Percentiles rank a stretch among this genome's conserved stretches.
Conservation (phyloP, 2,888 invertebrate genomes). For the Ligdia adustata region DNA sequence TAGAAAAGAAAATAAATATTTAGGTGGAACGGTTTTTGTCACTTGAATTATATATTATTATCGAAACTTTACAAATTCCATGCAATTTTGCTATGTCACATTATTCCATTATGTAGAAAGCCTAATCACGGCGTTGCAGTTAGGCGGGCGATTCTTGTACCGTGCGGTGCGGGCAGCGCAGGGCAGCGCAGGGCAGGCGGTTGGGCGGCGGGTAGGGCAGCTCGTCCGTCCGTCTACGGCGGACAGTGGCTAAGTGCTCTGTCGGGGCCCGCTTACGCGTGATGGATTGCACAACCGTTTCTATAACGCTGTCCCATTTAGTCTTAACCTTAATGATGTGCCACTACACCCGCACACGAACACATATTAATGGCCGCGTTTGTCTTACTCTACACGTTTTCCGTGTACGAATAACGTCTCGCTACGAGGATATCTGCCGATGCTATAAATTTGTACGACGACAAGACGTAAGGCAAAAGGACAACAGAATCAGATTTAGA, state of each 20-base stretch:
- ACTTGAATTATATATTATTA: too few relatives aligned
- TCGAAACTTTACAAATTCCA: too few relatives aligned
- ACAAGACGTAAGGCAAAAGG: slow-evolving; percentile 2
- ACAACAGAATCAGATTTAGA: slow-evolving; percentile 16
- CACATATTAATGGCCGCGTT: slow-evolving; percentile 49
- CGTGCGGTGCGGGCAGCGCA: background rate
- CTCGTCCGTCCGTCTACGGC: slow-evolving; percentile 55
- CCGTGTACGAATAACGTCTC: slow-evolving; percentile 5
- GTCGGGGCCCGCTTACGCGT: slow-evolving; percentile 67
- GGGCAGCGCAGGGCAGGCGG: background rate
- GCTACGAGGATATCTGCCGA: slow-evolving; percentile 8
- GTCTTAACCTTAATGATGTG: slow-evolving; percentile 57
- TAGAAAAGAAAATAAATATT: too few relatives aligned
- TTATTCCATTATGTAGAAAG: too few relatives aligned
- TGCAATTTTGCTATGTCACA: too few relatives aligned
- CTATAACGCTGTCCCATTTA: slow-evolving; percentile 57
- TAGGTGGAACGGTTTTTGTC: too few relatives aligned
- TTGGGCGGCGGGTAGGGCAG: slow-evolving; percentile 25
- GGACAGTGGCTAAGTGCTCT: slow-evolving; percentile 74
- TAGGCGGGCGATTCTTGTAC: background rate
- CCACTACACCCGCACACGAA: slow-evolving; percentile 42
- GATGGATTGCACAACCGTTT: slow-evolving; percentile 68
- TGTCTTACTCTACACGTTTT: slow-evolving; percentile 33
- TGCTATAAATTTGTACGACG: slow-evolving; percentile 10
- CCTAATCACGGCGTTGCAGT: slow-evolving; percentile 7